Evolutionary conservation across 2,888 invertebrate species (phyloP).

Genomic region (Ectemnius lituratus): DNA sequence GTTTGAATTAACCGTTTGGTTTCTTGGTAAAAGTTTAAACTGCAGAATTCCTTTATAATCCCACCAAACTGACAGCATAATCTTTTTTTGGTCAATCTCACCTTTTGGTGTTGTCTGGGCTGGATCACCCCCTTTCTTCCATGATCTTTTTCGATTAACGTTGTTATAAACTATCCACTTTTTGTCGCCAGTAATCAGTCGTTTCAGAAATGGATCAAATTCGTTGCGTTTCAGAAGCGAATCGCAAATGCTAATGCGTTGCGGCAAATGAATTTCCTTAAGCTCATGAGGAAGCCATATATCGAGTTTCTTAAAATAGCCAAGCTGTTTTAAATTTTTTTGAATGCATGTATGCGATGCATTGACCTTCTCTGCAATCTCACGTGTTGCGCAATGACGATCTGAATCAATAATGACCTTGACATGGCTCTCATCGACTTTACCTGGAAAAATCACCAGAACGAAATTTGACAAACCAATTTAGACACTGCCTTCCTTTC

Average conservation of each 20-base stretch:
- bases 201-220: conserved; percentile 30
- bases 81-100: conserved; percentile 22
- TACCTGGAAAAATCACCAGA: conserved; percentile 22
- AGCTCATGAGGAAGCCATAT: conserved; percentile 48
- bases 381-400: conserved; percentile 53
- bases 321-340: conserved; percentile 51
- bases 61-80: conserved; percentile 33
- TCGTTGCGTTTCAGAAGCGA: conserved; percentile 47
- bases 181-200: conserved; percentile 13
- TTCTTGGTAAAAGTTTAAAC: conserved; percentile 62
- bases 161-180: conserved; percentile 24
- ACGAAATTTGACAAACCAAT: conserved; percentile 59
- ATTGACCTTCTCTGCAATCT: conserved; percentile 55
- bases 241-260: conserved; percentile 46
- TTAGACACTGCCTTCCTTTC: conserved; percentile 52
- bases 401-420: conserved; percentile 44
- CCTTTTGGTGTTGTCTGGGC: conserved; percentile 29
- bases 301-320: conserved; percentile 33
- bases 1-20: conserved; percentile 47
- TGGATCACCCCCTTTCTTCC: conserved; percentile 11
- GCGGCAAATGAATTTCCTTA: conserved; percentile 25
- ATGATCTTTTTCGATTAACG: conserved; percentile 24
- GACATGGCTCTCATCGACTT: conserved; percentile 46
- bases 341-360: conserved; percentile 39
- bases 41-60: conserved; percentile 67